These are phyloP conservation scores for Lepidothrix coronata DNA, from an alignment of 2,113 vertebrate genomes.

Conservation along the genomic window DNA sequence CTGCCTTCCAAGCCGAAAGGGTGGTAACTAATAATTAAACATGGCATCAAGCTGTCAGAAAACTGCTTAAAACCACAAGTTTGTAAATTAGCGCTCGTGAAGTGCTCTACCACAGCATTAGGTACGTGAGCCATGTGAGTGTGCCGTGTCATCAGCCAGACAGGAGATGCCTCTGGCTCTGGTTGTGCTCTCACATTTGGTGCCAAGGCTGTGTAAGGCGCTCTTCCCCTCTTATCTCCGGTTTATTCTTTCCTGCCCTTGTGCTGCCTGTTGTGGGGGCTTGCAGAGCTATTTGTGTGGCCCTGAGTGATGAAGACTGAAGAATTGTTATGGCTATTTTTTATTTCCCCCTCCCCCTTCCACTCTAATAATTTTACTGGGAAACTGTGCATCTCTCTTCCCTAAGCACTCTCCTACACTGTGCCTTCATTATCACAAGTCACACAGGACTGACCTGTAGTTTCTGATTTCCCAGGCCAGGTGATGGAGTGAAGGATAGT, in stretches of 20 bases:
- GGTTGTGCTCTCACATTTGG: background rate
- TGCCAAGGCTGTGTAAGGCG: background rate
- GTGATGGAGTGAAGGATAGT: background rate
- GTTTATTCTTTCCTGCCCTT: background rate
- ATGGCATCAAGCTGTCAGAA: background rate
- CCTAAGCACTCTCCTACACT: background rate
- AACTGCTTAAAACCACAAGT: background rate
- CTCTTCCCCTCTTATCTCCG: background rate
- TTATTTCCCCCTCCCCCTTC: background rate
- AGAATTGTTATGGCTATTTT: background rate
- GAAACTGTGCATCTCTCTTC: background rate
- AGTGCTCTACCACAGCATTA: background rate
- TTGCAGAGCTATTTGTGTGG: background rate
- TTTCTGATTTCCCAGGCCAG: background rate
- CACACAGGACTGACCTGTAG: background rate
- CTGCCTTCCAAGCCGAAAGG: background rate
- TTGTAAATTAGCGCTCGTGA: background rate
- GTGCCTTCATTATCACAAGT: background rate
- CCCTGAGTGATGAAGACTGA: background rate
- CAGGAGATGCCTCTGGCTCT: background rate
- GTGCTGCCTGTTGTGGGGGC: background rate
- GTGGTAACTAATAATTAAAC: background rate
- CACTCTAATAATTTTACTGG: background rate
- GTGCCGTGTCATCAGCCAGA: rapidly evolving
- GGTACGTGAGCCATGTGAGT: rapidly evolving